phyloP scores from a whole-genome alignment of 2,113 vertebrate genomes.

The Fukomys damarensis region DNA sequence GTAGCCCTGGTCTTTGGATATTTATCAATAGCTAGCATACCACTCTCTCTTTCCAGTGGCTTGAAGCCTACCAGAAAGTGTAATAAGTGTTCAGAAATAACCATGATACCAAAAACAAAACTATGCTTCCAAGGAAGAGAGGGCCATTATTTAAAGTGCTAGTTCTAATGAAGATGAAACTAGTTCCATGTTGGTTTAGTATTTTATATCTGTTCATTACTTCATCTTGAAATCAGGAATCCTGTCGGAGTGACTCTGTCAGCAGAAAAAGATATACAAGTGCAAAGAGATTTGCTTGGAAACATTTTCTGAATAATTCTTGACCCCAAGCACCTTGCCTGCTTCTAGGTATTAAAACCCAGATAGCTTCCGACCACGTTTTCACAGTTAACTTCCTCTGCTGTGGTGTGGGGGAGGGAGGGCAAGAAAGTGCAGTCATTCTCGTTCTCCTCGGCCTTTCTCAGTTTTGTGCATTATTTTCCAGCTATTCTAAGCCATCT shows the following conservation, averaged over 20 bases:
- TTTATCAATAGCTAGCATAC: neutral
- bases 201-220: neutral
- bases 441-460: neutral
- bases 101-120: neutral
- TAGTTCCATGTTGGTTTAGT: neutral
- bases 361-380: neutral
- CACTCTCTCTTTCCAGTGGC: neutral
- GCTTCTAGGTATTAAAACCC: constrained; percentile 58
- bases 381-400: neutral
- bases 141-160: neutral
- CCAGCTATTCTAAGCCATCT: neutral
- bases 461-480: neutral
- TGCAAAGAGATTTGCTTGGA: neutral
- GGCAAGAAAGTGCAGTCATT: neutral
- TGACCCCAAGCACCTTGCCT: neutral
- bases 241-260: constrained; percentile 39
- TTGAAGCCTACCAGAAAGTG: neutral
- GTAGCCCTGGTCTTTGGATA: neutral
- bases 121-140: neutral
- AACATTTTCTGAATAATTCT: constrained; percentile 43
- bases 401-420: neutral
- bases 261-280: neutral
- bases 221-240: constrained; percentile 20
- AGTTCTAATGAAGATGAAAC: constrained; percentile 42
- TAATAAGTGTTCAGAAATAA: constrained; percentile 9